Base-by-base conservation (phyloP, 1,140 invertebrate genomes). In the Anoplolepis gracilipes region DNA sequence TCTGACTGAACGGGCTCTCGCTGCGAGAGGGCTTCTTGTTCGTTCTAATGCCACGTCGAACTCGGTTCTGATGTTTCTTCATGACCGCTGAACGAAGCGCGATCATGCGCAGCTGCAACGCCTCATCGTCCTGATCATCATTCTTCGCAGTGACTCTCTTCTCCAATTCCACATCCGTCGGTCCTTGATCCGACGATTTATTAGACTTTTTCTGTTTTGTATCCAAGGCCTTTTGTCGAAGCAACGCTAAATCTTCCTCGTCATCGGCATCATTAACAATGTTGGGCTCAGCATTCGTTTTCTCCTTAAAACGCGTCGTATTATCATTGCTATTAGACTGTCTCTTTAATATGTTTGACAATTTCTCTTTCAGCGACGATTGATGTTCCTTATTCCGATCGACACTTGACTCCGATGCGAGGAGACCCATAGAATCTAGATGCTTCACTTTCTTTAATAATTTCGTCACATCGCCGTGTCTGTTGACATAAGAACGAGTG, bases 81-180 rank as follows among this genome's bases (percentile, higher is more conserved):
- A 93, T 53, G 16, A 95, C 87, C 0, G 94, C 94, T 11, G 94
- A 94, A 5, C 85, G 92, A n/a, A 95, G 73, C 1, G 94, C 94
- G 22, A 93, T 93, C 85, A 94, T 90, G 30, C 94, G 87, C 5
- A 95, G 77, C 49, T 94, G 73, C 10, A 93, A 42, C 67, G 90
- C 94, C 64, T 95, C 93, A 19, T 91, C 89, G 30, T 94, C 92
- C 0, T 93, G 92, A 59, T 93, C 91, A 16, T 92, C 90, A 3
- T 89, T 84, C 36, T 88, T 87, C n/a, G 61, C 42, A 10, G 11
- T n/a, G 8, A 73, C 79, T 19, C 10, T 59, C 25, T 85, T 79
- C 11, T 82, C 67, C 11, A 19, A 1, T 30, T 82, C 53, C 25
- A 53, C 6, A 6, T 77, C 25, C 1, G 11, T 5, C 25, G 25